phyloP scores from a whole-genome alignment of 1,140 invertebrate species.

The Brachionus paranguensis region DNA sequence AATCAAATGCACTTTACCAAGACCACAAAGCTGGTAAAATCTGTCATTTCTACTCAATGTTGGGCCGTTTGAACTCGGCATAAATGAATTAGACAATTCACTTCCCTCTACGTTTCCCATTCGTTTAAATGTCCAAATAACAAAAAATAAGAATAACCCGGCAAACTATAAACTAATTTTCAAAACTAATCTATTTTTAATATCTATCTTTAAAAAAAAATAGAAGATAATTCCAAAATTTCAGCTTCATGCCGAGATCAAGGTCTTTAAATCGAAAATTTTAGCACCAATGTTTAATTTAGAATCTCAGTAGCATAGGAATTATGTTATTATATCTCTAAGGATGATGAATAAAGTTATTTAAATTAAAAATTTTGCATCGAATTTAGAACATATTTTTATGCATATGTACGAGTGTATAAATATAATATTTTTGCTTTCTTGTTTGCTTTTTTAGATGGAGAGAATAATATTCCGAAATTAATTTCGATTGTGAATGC shows the following conservation, averaged over 20 bases:
- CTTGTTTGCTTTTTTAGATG: background rate
- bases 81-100: background rate
- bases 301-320: background rate
- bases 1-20: constrained; percentile 40
- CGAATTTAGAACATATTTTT: background rate
- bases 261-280: background rate
- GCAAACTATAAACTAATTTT: background rate
- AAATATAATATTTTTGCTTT: constrained; percentile 11
- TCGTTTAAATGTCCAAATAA: background rate
- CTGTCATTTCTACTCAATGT: constrained; percentile 37
- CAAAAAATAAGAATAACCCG: constrained; percentile 1
- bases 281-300: background rate
- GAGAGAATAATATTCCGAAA: background rate
- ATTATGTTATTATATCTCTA: background rate
- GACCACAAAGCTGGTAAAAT: constrained; percentile 38
- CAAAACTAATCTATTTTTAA: constrained; percentile 31
- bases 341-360: background rate
- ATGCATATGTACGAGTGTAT: background rate
- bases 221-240: background rate
- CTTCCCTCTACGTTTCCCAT: constrained; percentile 27
- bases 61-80: background rate
- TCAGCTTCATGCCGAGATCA: background rate
- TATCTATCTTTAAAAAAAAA: background rate
- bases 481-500: constrained; percentile 10
- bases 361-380: background rate